Evolutionary conservation across 1,140 invertebrate species (phyloP).

Genomic region (Macrosteles quadrilineatus): DNA sequence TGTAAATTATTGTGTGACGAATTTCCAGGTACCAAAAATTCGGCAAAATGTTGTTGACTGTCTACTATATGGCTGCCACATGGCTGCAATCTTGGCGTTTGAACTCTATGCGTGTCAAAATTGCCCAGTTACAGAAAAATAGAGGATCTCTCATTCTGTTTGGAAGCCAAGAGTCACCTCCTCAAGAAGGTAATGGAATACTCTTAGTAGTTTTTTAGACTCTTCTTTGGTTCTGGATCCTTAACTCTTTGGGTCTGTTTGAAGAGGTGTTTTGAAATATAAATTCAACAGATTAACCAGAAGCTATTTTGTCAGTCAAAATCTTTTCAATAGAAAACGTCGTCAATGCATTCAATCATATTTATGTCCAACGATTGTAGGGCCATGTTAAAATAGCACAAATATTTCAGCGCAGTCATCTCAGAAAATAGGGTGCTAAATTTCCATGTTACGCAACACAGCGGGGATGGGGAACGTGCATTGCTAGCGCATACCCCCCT

Average conservation of each 20-base stretch:
- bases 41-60: slow-evolving; percentile 60
- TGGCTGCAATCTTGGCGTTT: slow-evolving; percentile 66
- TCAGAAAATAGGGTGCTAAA: background rate
- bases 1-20: too few species aligned
- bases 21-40: too few species aligned
- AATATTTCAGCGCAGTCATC: background rate
- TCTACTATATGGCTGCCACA: slow-evolving; percentile 68
- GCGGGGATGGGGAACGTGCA: too few species aligned
- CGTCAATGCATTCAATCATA: background rate
- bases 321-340: background rate
- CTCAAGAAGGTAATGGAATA: slow-evolving; percentile 32
- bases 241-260: background rate
- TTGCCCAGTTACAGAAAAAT: slow-evolving; percentile 39
- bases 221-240: background rate
- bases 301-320: background rate
- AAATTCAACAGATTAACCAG: background rate
- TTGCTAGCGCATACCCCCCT: too few species aligned
- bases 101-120: slow-evolving; percentile 52
- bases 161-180: slow-evolving; percentile 41
- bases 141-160: slow-evolving; percentile 44
- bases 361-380: background rate
- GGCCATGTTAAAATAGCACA: background rate
- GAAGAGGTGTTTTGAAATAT: background rate
- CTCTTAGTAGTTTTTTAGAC: too few species aligned
- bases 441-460: too few species aligned